Evolutionary conservation across 2,888 invertebrate genomes (phyloP).

Genomic region (Apantesis nais): DNA sequence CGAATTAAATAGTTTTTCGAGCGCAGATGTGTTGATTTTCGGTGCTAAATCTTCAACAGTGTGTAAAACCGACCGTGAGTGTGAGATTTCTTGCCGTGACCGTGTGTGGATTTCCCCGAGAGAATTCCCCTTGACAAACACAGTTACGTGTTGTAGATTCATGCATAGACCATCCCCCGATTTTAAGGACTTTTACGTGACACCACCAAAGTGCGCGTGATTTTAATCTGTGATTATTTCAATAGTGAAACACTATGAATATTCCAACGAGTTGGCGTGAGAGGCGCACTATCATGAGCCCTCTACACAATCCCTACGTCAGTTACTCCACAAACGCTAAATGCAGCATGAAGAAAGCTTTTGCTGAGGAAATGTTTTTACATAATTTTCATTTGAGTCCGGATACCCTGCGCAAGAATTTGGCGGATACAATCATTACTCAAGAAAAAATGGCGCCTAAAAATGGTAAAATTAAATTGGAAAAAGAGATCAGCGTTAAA

Average conservation of each 20-base stretch:
- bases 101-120: slow-evolving; percentile 58
- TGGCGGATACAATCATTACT: slow-evolving; percentile 70
- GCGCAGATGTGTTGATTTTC: slow-evolving; percentile 59
- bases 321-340: slow-evolving; percentile 67
- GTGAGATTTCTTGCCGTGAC: slow-evolving; percentile 51
- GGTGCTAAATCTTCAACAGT: slow-evolving; percentile 57
- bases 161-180: slow-evolving; percentile 68
- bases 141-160: slow-evolving; percentile 61
- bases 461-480: slow-evolving; percentile 38
- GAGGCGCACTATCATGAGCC: slow-evolving; percentile 61
- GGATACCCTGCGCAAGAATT: slow-evolving; percentile 73
- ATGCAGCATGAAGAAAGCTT: slow-evolving; percentile 63
- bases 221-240: slow-evolving; percentile 57
- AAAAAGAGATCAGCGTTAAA: slow-evolving; percentile 33
- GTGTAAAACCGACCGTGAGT: slow-evolving; percentile 52
- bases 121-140: slow-evolving; percentile 55
- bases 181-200: slow-evolving; percentile 52
- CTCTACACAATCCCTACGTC: slow-evolving; percentile 61
- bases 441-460: slow-evolving; percentile 46
- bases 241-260: slow-evolving; percentile 63
- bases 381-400: slow-evolving; percentile 68
- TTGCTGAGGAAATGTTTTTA: slow-evolving; percentile 62
- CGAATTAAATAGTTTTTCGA: slow-evolving; percentile 63
- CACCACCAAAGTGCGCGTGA: slow-evolving; percentile 55
- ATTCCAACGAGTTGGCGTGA: slow-evolving; percentile 65